Base-by-base conservation (phyloP, 2,113 vertebrate species). In the Clupea harengus region DNA sequence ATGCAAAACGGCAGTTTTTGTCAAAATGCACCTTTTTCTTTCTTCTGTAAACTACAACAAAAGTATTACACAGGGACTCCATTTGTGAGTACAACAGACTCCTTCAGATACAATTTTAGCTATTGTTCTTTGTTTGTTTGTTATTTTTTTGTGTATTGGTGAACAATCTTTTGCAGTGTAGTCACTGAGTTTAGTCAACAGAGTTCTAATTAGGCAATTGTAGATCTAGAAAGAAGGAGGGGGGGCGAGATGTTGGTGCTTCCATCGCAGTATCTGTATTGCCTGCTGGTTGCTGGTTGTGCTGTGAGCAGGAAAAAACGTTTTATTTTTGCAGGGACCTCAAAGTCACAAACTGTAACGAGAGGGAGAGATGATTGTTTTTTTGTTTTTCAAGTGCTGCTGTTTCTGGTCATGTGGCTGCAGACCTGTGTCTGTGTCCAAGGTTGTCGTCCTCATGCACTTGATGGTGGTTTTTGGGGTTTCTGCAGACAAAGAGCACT, bases 401-500 rank as follows among this genome's bases (percentile, higher is more conserved):
- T 45, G 50, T 81, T n/a, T 49, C 46, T 83, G 47, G 67, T 45
- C 80, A 84, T 57, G 81, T 78, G 85, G 83, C 57, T 45, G 85
- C 28, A 22, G 39, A 82, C 3, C 32, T 20, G 57, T 82, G 87
- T 83, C 83, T 86, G 83, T 44, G 84, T 85, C 45, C 22, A 88
- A 82, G 80, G n/a, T 45, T 44, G 83, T 85, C 81, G 46, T 82
- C 83, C 88, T 83, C 83, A 89, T 85, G 81, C 82, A 88, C 85
- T 85, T 84, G 85, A 89, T 90, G 87, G 78, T 87, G 85, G 88
- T 86, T 78, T 78, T 67, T 25, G 64, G 49, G 64, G 45, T 45
- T 54, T 84, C 60, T 81, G 28, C 32, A 84, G 28, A 91, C 86
- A 87, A 84, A 85, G 54, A 94, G 91, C 91, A 91, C 91, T 92